Conservation (phyloP, 2,797 vertebrate species). For the Pagetopsis macropterus region DNA sequence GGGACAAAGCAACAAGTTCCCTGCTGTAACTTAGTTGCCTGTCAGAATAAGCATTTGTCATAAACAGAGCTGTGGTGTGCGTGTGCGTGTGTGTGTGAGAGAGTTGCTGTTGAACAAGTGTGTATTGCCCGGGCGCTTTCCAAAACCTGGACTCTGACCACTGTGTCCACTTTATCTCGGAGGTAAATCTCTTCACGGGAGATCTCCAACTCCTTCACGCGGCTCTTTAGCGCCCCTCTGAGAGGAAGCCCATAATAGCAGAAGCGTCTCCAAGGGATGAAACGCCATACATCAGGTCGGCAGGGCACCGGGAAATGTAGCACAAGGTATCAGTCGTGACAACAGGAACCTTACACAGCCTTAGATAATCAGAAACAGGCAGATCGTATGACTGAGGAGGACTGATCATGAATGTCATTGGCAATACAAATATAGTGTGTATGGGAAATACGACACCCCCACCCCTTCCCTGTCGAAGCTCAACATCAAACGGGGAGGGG, state of each 20-base stretch:
- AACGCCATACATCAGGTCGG: constrained; percentile 50
- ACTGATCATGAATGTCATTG: constrained; percentile 61
- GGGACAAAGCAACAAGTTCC: constrained; percentile 20
- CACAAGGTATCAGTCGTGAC: constrained; percentile 60
- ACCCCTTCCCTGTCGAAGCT: constrained; percentile 35
- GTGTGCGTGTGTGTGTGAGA: not conserved
- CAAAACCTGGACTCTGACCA: constrained; percentile 45
- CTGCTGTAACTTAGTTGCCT: constrained; percentile 29
- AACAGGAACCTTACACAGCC: constrained; percentile 52
- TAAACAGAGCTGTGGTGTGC: constrained; percentile 18
- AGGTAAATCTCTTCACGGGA: constrained; percentile 59
- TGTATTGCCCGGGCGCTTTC: constrained; percentile 40
- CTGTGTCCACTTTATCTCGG: constrained; percentile 64
- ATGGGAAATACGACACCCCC: constrained; percentile 29
- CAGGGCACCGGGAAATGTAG: constrained; percentile 50
- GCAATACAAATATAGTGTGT: constrained; percentile 50
- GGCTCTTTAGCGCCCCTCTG: constrained; percentile 95
- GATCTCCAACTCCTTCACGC: constrained; percentile 71
- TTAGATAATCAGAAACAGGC: constrained; percentile 45
- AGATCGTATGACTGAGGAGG: constrained; percentile 55
- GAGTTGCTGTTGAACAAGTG: constrained; percentile 30
- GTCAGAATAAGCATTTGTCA: constrained; percentile 36
- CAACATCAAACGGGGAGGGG: constrained; percentile 38
- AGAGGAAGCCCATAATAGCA: constrained; percentile 86
- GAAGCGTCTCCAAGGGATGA: constrained; percentile 68